Base-by-base conservation (phyloP, 2,888 invertebrate genomes). In the Eubasilissa splendida region DNA sequence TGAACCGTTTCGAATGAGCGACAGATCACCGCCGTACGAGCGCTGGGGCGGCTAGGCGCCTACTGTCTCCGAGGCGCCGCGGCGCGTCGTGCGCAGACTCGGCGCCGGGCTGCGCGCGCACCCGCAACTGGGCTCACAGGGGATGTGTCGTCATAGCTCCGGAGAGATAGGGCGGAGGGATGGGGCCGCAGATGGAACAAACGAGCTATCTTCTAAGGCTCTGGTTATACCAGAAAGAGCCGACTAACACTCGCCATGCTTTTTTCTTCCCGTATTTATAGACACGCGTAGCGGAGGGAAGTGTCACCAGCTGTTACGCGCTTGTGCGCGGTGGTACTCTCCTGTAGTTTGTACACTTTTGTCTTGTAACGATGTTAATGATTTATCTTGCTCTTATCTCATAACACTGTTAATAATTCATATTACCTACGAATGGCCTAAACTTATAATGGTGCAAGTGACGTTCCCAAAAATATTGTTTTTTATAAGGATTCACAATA, bases 71-170 rank as follows among this genome's bases (percentile, higher is more conserved):
- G 54, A 50, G 65, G 53, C 56, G 78, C 59, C 70, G 68, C 73
- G 59, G 75, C 14, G 22, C 60, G 12, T 12, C 56, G 66, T 76
- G 82, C 82, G 82, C 82, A 81, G 53, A 65, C 68, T 56, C 63
- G 33, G 50, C 52, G 56, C 33, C 66, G 42, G 42, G 58, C 52
- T 56, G 59, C 79, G 76, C 73, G 76, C 79, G 82, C 80, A 74
- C 42, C 4, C 42, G 7, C 58, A 4, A 42, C 8, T 50, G 31
- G 50, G 56, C 53, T 33, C 50, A 56, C 65, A 42, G 31, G 33
- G 58, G 76, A 31, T 56, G 58, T 80, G 79, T 76, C 79, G 79
- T 80, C 79, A 80, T 54, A 80, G 79, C 68, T 78, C 65, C 65
- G 66, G 58, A 76, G 54, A 63, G 75, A 53, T 7, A 42, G 42